Conservation (phyloP, 2,888 invertebrate species). For the Pseudococcus longispinus region DNA sequence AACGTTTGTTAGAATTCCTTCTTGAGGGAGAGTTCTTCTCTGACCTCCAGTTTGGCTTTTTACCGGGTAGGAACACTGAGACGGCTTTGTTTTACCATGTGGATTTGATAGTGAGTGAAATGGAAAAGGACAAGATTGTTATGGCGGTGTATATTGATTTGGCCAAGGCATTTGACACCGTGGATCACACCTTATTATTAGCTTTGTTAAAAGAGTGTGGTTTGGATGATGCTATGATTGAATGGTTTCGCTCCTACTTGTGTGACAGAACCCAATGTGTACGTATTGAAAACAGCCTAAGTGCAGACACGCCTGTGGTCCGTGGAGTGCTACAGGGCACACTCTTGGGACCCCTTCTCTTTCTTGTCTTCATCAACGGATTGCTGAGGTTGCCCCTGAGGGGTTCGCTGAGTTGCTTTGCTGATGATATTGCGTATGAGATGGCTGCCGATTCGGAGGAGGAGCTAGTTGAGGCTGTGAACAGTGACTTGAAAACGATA, state of each 20-base stretch:
- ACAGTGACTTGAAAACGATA: background rate
- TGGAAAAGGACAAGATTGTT: background rate
- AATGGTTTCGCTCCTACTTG: background rate
- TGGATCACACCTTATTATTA: background rate
- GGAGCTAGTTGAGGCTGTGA: background rate
- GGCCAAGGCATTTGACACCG: conserved; percentile 6
- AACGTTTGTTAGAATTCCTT: background rate
- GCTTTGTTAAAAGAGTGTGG: background rate
- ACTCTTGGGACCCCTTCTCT: background rate
- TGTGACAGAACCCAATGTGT: background rate
- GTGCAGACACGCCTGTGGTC: background rate
- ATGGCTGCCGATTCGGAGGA: background rate
- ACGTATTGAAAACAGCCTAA: background rate
- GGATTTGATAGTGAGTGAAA: background rate
- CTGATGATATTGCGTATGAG: background rate
- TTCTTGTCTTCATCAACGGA: background rate
- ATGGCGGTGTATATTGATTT: conserved; percentile 4
- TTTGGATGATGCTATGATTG: background rate
- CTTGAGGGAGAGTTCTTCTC: background rate
- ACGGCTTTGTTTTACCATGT: background rate
- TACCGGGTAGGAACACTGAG: background rate
- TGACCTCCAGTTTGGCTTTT: background rate
- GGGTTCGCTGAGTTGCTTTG: background rate
- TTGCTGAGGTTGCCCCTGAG: background rate
- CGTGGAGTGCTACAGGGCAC: background rate